Evolutionary conservation across 2,797 vertebrate genomes (phyloP), one percentile per base, ranked within the genome.

Genomic region (Lagodon rhomboides): DNA sequence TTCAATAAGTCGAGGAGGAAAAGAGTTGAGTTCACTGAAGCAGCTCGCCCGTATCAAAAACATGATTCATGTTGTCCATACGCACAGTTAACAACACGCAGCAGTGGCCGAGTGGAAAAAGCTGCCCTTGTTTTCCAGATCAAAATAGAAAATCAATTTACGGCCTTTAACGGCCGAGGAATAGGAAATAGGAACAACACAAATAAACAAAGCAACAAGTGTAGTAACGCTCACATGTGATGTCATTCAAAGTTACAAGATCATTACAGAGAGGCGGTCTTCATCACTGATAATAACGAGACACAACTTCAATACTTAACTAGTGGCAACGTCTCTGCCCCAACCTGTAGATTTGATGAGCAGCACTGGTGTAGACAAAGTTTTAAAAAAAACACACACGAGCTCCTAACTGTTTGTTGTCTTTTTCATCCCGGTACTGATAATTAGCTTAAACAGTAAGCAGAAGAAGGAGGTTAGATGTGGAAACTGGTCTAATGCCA

Each of bases 51-150:
- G 85, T 86, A 88, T 93, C 84, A 84, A 81, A 89, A 86, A 87
- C 89, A 90, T 92, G 92, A 93, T 91, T 93, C 93, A 91, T 85
- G 90, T 63, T 91, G 87, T 89, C 90, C 88, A 64, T 82, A 75
- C 75, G 51, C 82, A 83, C 68, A 70, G 62, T 74, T 79, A 88
- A 87, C 77, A 15, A 77, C 87, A 77, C 90, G 10, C 85, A 89
- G 80, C 84, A 83, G 83, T 63, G 84, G 70, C 71, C 76, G 64
- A 66, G 81, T 80, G 92, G 93, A 93, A 95, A 93, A 91, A 87
- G 64, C 86, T 85, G 87, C 87, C 88, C 83, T 86, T 38, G 63
- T 92, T 94, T 94, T 92, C 90, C 89, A 89, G 76, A 84, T 74
- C 80, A 86, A 89, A 90, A 87, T 65, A 92, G 88, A 79, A 93